Evolutionary conservation across 2,888 invertebrate genomes (phyloP), one percentile per base, ranked within the genome.

Genomic region (Sclerodermus sp.): DNA sequence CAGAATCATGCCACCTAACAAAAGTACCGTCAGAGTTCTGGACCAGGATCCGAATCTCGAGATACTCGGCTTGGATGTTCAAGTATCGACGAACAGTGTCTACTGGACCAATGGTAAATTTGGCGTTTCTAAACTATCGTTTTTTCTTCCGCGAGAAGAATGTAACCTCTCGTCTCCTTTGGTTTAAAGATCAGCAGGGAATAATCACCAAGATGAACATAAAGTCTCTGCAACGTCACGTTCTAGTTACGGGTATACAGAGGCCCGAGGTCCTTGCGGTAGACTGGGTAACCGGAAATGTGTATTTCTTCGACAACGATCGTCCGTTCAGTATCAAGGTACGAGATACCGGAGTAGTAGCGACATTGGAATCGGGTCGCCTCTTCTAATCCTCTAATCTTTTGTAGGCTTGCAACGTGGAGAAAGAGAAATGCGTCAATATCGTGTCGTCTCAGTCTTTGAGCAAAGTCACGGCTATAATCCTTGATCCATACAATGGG

Each of bases 261-360:
- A 74, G 73, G 50, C 84, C 85, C 0, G 74, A 75, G 38, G 79
- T 85, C 75, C 68, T 91, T 34, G 82, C 87, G 0, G 81, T 89
- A 1, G 91, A 92, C 65, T 91, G 91, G 91, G 76, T 86, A 17
- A 86, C 88, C 0, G 82, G 84, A 10, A 89, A 89, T 67, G 79
- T 89, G 0, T 91, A 90, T 73, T 86, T 85, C 58, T 82, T 84
- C 49, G 84, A 85, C 62, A 80, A 76, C 9, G 51, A 57, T 38
- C 55, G 57, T 30, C 52, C 51, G 2, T 49, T 60, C 13, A 45
- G 53, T 1, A 74, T 79, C 38, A 71, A 68, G 55, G 73, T 72
- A 57, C 14, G 12, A 15, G 38, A n/a, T n/a, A n/a, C n/a, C n/a
- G n/a, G n/a, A n/a, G n/a, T n/a, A n/a, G n/a, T n/a, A n/a, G n/a